Evolutionary conservation across 2,113 vertebrate genomes (phyloP).

Genomic region (Brachirus orientalis): DNA sequence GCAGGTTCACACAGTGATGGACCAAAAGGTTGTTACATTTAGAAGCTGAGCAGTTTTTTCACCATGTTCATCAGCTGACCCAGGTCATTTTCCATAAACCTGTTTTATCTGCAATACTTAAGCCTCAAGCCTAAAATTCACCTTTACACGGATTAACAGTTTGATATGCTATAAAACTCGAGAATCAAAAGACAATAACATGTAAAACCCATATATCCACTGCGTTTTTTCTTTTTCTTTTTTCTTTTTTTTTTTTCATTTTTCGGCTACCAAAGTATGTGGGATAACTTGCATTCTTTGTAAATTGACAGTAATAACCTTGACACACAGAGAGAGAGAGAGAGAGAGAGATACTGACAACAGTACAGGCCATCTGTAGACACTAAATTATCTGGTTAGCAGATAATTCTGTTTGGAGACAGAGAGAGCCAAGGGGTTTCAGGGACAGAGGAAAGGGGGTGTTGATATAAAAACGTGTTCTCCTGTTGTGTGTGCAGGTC

Average conservation of each 20-base stretch:
- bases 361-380: conserved; percentile 60
- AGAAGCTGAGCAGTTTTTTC: neutral
- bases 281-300: conserved; percentile 39
- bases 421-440: conserved; percentile 12
- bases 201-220: too few relatives aligned
- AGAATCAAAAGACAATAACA: neutral
- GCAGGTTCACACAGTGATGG: conserved; percentile 14
- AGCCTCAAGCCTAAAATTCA: too few relatives aligned
- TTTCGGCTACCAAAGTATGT: neutral
- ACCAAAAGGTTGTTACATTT: conserved; percentile 4
- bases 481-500: too few relatives aligned
- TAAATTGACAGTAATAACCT: conserved; percentile 46
- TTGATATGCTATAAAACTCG: too few relatives aligned
- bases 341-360: conserved; percentile 37
- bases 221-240: too few relatives aligned
- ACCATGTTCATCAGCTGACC: neutral
- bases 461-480: conserved; percentile 19
- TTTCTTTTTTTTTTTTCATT: neutral
- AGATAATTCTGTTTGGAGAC: conserved; percentile 41
- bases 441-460: conserved; percentile 1
- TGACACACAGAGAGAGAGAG: conserved; percentile 30
- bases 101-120: too few relatives aligned
- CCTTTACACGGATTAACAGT: too few relatives aligned
- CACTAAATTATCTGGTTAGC: conserved; percentile 64
- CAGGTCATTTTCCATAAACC: neutral